Evolutionary conservation across 2,888 invertebrate genomes (phyloP), one percentile per base, ranked within the genome.

Genomic region (Eulithis testata): DNA sequence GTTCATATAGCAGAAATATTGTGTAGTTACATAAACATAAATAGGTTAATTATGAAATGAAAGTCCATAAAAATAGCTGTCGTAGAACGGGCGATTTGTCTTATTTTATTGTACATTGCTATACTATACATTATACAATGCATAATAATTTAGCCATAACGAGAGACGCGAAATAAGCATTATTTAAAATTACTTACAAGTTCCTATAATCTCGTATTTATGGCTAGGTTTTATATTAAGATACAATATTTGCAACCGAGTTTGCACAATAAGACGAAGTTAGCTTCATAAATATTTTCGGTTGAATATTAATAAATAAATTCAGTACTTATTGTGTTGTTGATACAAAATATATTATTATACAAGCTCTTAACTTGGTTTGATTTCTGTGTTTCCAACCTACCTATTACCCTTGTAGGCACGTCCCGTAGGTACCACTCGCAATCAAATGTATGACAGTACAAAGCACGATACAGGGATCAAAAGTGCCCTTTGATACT

Each of bases 341-440:
- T 64, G 73, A 53, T 74, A 74, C 59, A 71, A 72, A 75, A 73
- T 69, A 70, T 75, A 77, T 56, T 49, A 21, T 47, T 47, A 47
- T 60, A 56, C 74, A 77, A 75, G 70, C 73, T 71, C 61, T 68
- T 52, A 47, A 31, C 6, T 52, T 53, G 37, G 63, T 72, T 72
- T 72, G 36, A 65, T 68, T 72, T 67, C 0, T 4, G 53, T 14
- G 11, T 12, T 1, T n/a, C 37, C 40, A 12, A 53, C 11, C 36
- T 36, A 31, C 31, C 31, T 5, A 31, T 4, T 21, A 31, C 31
- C 31, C 31, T 31, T 31, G 31, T 6, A 31, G 21, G 21, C 21
- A 21, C 21, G 21, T 21, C 21, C n/a, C n/a, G n/a, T n/a, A n/a
- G n/a, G n/a, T n/a, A n/a, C n/a, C n/a, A n/a, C n/a, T n/a, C n/a